Percentiles rank a stretch among this genome's conserved stretches.
Conservation (phyloP, 1,140 invertebrate species). For the Apocrypta bakeri region DNA sequence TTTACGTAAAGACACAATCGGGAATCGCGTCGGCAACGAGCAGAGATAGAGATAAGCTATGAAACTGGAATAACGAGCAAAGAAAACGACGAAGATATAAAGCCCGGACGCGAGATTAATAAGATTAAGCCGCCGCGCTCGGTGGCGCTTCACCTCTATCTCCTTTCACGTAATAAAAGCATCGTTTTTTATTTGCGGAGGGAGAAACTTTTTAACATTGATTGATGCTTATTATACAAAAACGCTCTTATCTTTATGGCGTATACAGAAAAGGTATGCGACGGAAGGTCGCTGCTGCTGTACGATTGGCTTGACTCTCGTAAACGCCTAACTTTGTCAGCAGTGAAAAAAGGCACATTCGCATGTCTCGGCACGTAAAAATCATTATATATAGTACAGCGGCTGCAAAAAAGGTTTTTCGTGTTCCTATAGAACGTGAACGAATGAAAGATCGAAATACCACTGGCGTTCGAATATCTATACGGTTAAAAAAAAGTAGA, state of each 20-base stretch:
- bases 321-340: neutral
- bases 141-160: too few relatives aligned
- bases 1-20: slow-evolving; percentile 25
- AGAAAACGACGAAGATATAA: neutral
- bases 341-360: neutral
- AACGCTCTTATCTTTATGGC: neutral
- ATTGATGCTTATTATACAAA: neutral
- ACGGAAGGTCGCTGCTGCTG: too few relatives aligned
- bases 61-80: neutral
- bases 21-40: neutral
- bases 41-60: neutral
- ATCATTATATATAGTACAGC: slow-evolving; percentile 1
- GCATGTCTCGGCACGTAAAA: slow-evolving; percentile 13
- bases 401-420: slow-evolving; percentile 38
- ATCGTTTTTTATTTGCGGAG: neutral
- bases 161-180: too few relatives aligned
- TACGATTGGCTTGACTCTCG: neutral
- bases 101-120: neutral
- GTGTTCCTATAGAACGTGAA: slow-evolving; percentile 30
- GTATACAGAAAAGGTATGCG: neutral
- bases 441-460: slow-evolving; percentile 31
- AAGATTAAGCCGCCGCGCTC: neutral
- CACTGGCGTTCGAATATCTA: slow-evolving; percentile 26
- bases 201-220: neutral
- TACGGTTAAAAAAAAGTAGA: too few relatives aligned